Evolutionary conservation across 2,113 vertebrate species (phyloP), one percentile per base, ranked within the genome.

Genomic region (Sturnira hondurensis): DNA sequence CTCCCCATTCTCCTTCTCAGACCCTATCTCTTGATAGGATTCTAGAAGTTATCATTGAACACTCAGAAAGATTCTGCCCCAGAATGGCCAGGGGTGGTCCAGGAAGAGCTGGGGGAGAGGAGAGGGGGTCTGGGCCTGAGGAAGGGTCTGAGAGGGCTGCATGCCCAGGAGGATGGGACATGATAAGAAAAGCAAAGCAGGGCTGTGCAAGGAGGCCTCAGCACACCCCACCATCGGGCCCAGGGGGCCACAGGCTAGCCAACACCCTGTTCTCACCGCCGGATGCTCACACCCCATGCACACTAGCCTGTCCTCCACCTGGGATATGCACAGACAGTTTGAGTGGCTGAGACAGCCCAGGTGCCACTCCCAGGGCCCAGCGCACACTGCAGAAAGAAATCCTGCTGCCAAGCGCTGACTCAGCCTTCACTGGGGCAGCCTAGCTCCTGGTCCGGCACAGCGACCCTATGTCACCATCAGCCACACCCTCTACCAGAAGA

Each of bases 191-290:
- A 81, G 33, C 4, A 10, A 2, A 22, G 47, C 26, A 26, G 26
- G 41, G 33, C 43, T 45, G 8, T 13, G 43, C 15, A 19, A 81
- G 19, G 33, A 0, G 15, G 22, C 20, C 41, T 89, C 0, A 0
- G 43, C 13, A 43, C 16, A 33, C 7, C 17, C 36, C 50, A 7
- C 4, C 0, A 3, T 3, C 0, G 0, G 41, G 70, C 3, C 77
- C 11, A 16, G 20, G 41, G 3, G 13, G 3, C 54, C 26, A 36
- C 0, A 8, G 22, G 24, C 56, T 38, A 7, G 70, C 50, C 17
- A 7, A 0, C 17, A 1, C 8, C 26, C 70, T 33, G 3, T n/a
- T 19, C 16, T 47, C 43, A 3, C 0, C 22, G 31, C 67, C 9
- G 12, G 6, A 16, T 15, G 5, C 14, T 45, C 77, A 31, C 15